Base-by-base conservation (phyloP, 2,888 invertebrate genomes). In the Sepioteuthis lessoniana region DNA sequence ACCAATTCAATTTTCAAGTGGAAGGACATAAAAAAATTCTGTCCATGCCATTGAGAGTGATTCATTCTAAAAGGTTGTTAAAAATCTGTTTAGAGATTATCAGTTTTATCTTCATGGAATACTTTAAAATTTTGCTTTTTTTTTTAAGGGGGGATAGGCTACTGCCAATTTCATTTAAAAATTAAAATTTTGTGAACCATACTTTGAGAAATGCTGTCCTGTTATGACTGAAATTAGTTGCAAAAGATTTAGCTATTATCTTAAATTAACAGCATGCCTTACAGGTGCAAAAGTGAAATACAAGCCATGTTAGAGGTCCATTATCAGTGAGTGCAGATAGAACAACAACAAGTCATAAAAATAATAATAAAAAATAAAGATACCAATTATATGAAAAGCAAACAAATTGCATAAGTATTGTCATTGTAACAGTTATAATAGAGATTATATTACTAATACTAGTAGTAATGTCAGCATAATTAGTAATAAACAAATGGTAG, bases 361-460 rank as follows among this genome's bases (percentile, higher is more conserved):
- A 55, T 21, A 50, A 50, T 3, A 50, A 10, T 0, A 19, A 50
- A 50, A 50, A 50, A 19, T 19, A 55, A 55, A 55, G n/a, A 35
- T 76, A 76, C 76, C n/a, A 76, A 7, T 35, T 76, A 76, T 76
- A n/a, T 76, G n/a, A 76, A 76, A 76, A 76, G 76, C 76, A 76
- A n/a, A 76, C 76, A 76, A 76, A 76, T n/a, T 76, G 76, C 76
- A 76, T n/a, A 76, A 76, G n/a, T 76, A 76, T 76, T 76, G 76
- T 76, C 76, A 35, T 76, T 76, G 19, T 4, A 76, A 76, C 19
- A n/a, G 76, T n/a, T 76, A 76, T n/a, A 76, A 76, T 76, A 25
- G 55, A 55, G 55, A 55, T 55, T 55, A 55, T 55, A 55, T 21
- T 21, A 55, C 42, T 42, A 42, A 42, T 42, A 42, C 47, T 47